Base-by-base conservation (phyloP, 2,797 vertebrate genomes). In the Siniperca scherzeri region DNA sequence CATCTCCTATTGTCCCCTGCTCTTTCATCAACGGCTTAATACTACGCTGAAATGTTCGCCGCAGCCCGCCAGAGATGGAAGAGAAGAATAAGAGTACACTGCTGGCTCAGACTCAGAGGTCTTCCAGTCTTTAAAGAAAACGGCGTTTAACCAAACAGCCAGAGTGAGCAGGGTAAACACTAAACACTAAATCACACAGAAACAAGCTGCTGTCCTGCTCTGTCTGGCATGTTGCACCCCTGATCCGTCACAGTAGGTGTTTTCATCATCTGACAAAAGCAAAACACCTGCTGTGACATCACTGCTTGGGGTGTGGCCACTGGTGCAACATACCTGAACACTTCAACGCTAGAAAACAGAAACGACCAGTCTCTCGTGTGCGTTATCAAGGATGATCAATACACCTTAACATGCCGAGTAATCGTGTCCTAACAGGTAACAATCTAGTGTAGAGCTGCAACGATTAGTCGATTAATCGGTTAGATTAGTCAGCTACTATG, bases 21-120 rank as follows among this genome's bases (percentile, higher is more conserved):
- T 78, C 91, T 86, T 82, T 94, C 95, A 93, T 85, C 91, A 70
- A 14, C 57, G 14, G 78, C 84, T 89, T 87, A 86, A 79, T 77
- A 42, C 79, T 1, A 12, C 19, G 27, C 79, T 88, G 86, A 92
- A 78, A 90, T 13, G 81, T 61, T 72, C 40, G 8, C 73, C 13
- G 0, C 76, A 9, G 81, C 60, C 19, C 48, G 50, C 69, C 62
- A 78, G 30, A 42, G n/a, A 12, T 3, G 17, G n/a, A 56, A 12
- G 56, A 73, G 30, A n/a, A 36, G 60, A 70, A 61, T 10, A 22
- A 30, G 72, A n/a, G 38, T 0, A 1, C 1, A 0, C 64, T 33
- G 52, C 46, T 36, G 46, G 40, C 40, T 56, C 56, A 2, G 5
- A 33, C 27, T 57, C 22, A 36, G n/a, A 48, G 12, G 27, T 10